Base-by-base conservation (phyloP, 2,888 invertebrate species). In the Sinohyriopsis cumingii region DNA sequence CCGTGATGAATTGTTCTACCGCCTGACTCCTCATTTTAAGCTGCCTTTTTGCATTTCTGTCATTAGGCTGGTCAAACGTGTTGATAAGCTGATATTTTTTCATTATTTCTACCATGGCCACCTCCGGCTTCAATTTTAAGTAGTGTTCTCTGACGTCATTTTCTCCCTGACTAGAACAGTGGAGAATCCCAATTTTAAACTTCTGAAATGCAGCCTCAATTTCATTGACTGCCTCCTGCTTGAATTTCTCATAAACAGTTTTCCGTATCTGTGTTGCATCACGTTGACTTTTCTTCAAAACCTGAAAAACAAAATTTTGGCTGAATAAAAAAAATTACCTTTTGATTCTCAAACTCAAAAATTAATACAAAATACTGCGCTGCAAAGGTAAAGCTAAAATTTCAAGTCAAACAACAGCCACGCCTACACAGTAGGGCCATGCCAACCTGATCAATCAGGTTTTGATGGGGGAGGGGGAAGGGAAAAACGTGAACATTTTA, bases 281-380 rank as follows among this genome's bases (percentile, higher is more conserved):
- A 67, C 87, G 77, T 67, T 87, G 84, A 0, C 88, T 84, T 69
- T 86, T 87, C 75, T 89, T 89, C 71, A 88, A 72, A 22, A 86
- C 82, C 89, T 89, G 72, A 12, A 71, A 55, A 12, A 45, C 45
- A 45, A 45, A 45, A 45, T 0, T 12, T 45, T 3, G 12, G 45
- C 45, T 15, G 3, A 45, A 45, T 15, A 15, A 45, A 45, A 45
- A 45, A 45, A 45, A 45, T 12, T 45, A 45, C 15, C 15, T 45
- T 15, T 45, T 45, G 45, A 12, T 45, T 45, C 15, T 33, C 33
- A 33, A 33, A 33, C 6, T 33, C 9, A 33, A 9, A 33, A 33
- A 33, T 33, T 33, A 33, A 33, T 33, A 33, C 9, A 33, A 33
- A 33, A 33, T 33, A 33, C 9, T 33, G 33, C 6, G 6, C 28